phyloP scores from a whole-genome alignment of 1,140 invertebrate species.

The Rhagoletis pomonella region DNA sequence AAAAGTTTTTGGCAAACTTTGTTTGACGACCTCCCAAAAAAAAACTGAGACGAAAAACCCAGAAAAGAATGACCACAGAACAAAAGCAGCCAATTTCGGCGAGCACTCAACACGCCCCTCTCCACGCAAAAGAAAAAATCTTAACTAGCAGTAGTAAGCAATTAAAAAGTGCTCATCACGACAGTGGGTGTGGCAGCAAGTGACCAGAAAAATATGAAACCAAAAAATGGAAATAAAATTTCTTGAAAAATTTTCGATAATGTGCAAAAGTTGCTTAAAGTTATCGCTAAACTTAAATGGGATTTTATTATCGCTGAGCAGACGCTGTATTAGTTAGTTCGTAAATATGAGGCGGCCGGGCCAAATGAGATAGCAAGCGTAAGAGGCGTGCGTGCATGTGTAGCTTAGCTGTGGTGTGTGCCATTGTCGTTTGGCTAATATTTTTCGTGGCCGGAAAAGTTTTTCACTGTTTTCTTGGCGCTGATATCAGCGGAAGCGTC shows the following conservation, averaged over 20 bases:
- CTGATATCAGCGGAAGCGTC: constrained; percentile 43
- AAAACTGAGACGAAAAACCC: no score
- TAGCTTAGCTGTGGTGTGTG: not conserved
- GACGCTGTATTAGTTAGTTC: not conserved
- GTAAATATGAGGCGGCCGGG: not conserved
- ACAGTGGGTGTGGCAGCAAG: constrained; percentile 30
- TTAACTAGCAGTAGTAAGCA: constrained; percentile 39
- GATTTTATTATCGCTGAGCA: constrained; percentile 46
- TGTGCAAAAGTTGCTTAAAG: constrained; percentile 42
- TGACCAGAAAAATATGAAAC: constrained; percentile 50
- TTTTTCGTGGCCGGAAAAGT: constrained; percentile 47
- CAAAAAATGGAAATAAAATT: not conserved
- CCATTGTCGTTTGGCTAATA: constrained; percentile 1
- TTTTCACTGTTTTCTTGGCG: not conserved
- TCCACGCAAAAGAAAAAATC: not conserved
- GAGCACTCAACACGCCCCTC: not conserved
- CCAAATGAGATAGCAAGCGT: not conserved
- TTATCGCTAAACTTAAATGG: constrained; percentile 47
- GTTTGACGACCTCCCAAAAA: not conserved
- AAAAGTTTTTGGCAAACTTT: constrained; percentile 46
- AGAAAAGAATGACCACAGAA: not conserved
- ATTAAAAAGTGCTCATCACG: constrained; percentile 40
- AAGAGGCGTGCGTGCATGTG: not conserved
- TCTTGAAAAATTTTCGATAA: constrained; percentile 25
- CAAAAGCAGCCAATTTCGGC: not conserved